Percentiles rank a stretch among this genome's conserved stretches.
phyloP scores from a whole-genome alignment of 1,140 invertebrate species.

The Telenomus remus region DNA sequence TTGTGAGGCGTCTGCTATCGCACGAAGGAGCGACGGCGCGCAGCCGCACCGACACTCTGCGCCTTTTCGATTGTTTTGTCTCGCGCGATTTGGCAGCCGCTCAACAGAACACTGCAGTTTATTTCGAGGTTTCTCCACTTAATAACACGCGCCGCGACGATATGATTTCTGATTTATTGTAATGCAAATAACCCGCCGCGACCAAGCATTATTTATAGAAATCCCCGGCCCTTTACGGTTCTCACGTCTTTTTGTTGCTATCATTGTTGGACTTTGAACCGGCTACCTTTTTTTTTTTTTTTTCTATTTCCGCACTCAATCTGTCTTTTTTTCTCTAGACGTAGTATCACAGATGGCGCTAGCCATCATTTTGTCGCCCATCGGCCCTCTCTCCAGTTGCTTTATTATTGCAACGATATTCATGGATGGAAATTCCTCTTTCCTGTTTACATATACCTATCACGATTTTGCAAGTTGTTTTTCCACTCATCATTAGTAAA shows the following conservation, averaged over 20 bases:
- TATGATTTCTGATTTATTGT: neutral
- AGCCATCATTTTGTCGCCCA: no score
- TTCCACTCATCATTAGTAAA: no score
- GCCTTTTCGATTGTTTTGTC: constrained; percentile 27
- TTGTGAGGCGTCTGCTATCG: constrained; percentile 3
- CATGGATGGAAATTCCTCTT: no score
- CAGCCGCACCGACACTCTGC: neutral
- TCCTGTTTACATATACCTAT: neutral
- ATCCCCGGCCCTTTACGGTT: neutral
- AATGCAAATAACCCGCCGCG: constrained; percentile 21
- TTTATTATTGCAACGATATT: no score
- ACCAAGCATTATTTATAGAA: constrained; percentile 35
- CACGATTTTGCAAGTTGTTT: no score
- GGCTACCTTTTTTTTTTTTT: no score
- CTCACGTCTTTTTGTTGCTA: neutral
- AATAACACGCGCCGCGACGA: constrained; percentile 21
- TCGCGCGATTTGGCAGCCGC: constrained; percentile 9
- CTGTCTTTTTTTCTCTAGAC: no score
- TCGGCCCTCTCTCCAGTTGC: no score
- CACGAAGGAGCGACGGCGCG: constrained; percentile 10
- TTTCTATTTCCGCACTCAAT: no score
- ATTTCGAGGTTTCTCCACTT: constrained; percentile 34
- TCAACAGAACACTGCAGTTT: constrained; percentile 26
- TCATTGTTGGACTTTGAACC: constrained; percentile 15
- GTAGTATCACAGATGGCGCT: constrained; percentile 9